A percentile compares a stretch with the other conserved stretches of the same genome.
phyloP scores from a whole-genome alignment of 1,140 invertebrate species.

The Carcinoscorpius rotundicauda region DNA sequence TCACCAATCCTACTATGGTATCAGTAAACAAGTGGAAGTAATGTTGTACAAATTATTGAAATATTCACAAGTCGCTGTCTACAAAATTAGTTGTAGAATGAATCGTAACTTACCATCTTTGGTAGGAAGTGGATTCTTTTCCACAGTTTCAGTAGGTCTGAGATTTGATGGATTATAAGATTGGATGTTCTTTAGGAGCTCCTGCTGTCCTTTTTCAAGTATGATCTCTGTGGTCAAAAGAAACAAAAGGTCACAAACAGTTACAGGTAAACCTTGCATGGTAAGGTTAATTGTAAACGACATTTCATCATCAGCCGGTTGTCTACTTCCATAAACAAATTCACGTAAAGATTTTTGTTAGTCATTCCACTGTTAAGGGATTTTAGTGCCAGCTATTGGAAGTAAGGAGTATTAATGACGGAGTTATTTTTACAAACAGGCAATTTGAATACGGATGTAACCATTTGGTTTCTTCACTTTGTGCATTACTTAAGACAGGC shows the following conservation, averaged over 20 bases:
- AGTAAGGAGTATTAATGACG: background rate
- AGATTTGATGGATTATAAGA: constrained; percentile 70
- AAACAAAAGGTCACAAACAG: background rate
- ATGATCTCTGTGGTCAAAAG: constrained; percentile 53
- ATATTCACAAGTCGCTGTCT: background rate
- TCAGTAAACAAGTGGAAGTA: background rate
- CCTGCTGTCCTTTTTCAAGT: constrained; percentile 70
- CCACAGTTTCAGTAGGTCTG: constrained; percentile 76
- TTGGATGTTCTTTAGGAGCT: constrained; percentile 74
- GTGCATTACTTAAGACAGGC: no score
- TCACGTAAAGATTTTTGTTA: background rate
- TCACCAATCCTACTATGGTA: no score
- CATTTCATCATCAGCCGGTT: background rate
- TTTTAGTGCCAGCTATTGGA: background rate
- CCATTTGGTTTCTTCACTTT: no score
- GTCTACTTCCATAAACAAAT: background rate
- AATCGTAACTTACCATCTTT: constrained; percentile 48
- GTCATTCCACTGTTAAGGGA: no score
- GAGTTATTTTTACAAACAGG: background rate
- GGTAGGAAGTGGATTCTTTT: constrained; percentile 78
- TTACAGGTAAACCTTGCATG: background rate
- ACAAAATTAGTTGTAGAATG: background rate
- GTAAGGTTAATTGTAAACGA: background rate
- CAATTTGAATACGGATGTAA: background rate
- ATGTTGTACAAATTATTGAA: background rate